Evolutionary conservation across 2,888 invertebrate species (phyloP).

Genomic region (Oscheius myriophilus): DNA sequence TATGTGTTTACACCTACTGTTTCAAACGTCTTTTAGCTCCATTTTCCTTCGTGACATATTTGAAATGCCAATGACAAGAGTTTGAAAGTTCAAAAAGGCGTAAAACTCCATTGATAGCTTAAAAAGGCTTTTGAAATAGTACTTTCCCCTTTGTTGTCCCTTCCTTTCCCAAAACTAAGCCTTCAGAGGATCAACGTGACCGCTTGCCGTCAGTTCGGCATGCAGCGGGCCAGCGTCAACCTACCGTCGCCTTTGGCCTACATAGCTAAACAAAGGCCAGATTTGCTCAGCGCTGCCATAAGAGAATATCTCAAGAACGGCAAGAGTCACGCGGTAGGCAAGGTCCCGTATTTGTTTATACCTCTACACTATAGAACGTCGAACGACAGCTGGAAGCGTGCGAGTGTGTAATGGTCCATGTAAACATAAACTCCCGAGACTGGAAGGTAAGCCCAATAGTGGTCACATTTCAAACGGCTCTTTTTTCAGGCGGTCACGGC

Average conservation of each 20-base stretch:
- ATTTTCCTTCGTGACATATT: too few relatives aligned
- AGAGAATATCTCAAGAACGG: slow-evolving; percentile 37
- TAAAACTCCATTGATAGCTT: too few relatives aligned
- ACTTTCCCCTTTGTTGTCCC: neutral
- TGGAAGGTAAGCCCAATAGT: slow-evolving; percentile 39
- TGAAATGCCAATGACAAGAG: too few relatives aligned
- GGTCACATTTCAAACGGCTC: neutral
- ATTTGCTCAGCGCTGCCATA: slow-evolving; percentile 50
- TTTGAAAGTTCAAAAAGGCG: too few relatives aligned
- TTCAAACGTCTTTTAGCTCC: too few relatives aligned
- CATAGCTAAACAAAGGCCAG: slow-evolving; percentile 52
- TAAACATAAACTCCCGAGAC: slow-evolving; percentile 47
- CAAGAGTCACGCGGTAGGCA: slow-evolving; percentile 22
- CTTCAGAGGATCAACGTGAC: slow-evolving; percentile 45
- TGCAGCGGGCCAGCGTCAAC: slow-evolving; percentile 51
- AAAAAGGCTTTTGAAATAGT: too few relatives aligned
- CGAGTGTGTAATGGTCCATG: slow-evolving; percentile 54
- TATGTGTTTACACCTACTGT: too few relatives aligned
- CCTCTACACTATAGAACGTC: slow-evolving; percentile 31
- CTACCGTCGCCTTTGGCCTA: slow-evolving; percentile 52
- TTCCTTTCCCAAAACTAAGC: neutral
- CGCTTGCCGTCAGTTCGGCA: slow-evolving; percentile 41
- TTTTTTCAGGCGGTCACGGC: slow-evolving; percentile 48
- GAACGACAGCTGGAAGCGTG: slow-evolving; percentile 40
- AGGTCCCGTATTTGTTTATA: neutral